Percentiles rank a stretch among this genome's conserved stretches.
Conservation (phyloP, 2,888 invertebrate genomes). For the Campaea margaritaria region DNA sequence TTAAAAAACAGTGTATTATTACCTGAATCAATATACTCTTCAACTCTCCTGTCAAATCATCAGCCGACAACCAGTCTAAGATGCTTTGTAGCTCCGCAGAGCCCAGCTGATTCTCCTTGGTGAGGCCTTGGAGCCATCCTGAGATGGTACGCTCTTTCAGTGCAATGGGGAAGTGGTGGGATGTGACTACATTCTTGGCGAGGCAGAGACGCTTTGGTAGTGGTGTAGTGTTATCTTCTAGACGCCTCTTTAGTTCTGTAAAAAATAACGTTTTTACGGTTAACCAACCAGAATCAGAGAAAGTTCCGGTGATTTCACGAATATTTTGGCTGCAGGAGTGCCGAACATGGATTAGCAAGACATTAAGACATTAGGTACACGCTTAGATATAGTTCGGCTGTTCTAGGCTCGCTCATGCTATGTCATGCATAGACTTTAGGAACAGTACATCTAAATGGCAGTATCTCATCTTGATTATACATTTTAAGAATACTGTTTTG, state of each 20-base stretch:
- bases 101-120: conserved; percentile 56
- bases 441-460: too few relatives aligned
- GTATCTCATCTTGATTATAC: too few relatives aligned
- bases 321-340: neutral
- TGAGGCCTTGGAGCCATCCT: conserved; percentile 75
- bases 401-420: too few relatives aligned
- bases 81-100: conserved; percentile 63
- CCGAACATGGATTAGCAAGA: too few relatives aligned
- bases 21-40: conserved; percentile 74
- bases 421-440: too few relatives aligned
- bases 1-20: conserved; percentile 32
- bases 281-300: too few relatives aligned
- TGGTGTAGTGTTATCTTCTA: conserved; percentile 71
- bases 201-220: conserved; percentile 81
- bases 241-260: conserved; percentile 78
- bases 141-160: conserved; percentile 81
- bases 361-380: too few relatives aligned
- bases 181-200: conserved; percentile 80
- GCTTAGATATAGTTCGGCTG: too few relatives aligned
- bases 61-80: conserved; percentile 63
- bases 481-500: too few relatives aligned
- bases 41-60: conserved; percentile 69
- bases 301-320: too few relatives aligned
- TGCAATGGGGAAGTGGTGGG: conserved; percentile 75
- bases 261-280: too few relatives aligned